Conservation (phyloP, 2,113 vertebrate genomes). For the Sprattus sprattus region DNA sequence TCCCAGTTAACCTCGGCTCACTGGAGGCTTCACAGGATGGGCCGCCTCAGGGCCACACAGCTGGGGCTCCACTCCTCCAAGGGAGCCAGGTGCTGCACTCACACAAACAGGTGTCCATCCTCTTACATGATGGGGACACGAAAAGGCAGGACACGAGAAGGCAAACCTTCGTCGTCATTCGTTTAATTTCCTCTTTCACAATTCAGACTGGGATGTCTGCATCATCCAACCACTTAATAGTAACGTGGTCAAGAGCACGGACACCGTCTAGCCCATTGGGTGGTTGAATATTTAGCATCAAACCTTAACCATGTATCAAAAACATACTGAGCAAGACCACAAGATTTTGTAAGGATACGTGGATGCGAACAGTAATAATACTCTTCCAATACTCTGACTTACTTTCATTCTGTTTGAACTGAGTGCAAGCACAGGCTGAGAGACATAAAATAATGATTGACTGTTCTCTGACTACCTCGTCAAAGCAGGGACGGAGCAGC, state of each 20-base stretch:
- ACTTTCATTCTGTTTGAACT: neutral
- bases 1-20: neutral
- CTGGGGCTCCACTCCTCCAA: neutral
- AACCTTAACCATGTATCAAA: neutral
- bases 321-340: neutral
- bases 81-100: neutral
- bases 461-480: neutral
- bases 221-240: too few relatives aligned
- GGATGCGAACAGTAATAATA: neutral
- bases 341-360: neutral
- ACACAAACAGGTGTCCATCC: neutral
- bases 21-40: neutral
- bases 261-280: too few relatives aligned
- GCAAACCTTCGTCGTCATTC: too few relatives aligned
- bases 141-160: neutral
- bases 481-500: neutral
- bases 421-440: neutral
- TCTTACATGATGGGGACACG: neutral
- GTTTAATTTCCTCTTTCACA: too few relatives aligned
- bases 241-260: too few relatives aligned
- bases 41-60: neutral
- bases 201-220: too few relatives aligned
- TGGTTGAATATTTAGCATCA: too few relatives aligned
- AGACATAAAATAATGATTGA: constrained; percentile 6
- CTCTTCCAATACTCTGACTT: neutral